Conservation (phyloP, 2,113 vertebrate genomes). For the Columbina picui region DNA sequence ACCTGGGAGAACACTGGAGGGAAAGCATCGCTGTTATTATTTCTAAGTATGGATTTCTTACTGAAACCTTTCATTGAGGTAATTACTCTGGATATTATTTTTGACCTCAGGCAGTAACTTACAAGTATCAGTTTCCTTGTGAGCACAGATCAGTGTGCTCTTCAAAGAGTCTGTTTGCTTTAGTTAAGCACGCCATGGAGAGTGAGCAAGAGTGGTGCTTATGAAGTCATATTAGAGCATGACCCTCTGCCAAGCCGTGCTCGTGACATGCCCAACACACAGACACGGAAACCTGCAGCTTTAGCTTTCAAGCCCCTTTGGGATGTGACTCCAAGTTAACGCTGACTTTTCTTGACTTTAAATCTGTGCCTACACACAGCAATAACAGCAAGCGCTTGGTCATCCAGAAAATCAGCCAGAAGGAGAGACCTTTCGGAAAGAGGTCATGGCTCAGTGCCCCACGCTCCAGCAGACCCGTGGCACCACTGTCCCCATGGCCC, state of each 20-base stretch:
- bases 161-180: neutral
- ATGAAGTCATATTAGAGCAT: neutral
- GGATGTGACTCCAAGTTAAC: neutral
- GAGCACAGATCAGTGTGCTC: neutral
- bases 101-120: neutral
- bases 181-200: fast-evolving
- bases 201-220: neutral
- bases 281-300: neutral
- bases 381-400: too few species aligned
- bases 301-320: neutral
- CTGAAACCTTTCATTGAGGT: neutral
- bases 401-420: too few species aligned
- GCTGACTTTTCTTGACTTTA: neutral
- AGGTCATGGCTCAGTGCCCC: fast-evolving
- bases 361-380: neutral
- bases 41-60: neutral
- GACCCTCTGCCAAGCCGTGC: neutral
- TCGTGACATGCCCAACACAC: fast-evolving
- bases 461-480: too few species aligned
- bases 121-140: fast-evolving
- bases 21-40: neutral
- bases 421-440: neutral
- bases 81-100: neutral
- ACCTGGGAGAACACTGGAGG: neutral
- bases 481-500: neutral